These are phyloP conservation scores for Rhaphigaster nebulosa DNA, from an alignment of 2,888 invertebrate species.

Conservation along the genomic window DNA sequence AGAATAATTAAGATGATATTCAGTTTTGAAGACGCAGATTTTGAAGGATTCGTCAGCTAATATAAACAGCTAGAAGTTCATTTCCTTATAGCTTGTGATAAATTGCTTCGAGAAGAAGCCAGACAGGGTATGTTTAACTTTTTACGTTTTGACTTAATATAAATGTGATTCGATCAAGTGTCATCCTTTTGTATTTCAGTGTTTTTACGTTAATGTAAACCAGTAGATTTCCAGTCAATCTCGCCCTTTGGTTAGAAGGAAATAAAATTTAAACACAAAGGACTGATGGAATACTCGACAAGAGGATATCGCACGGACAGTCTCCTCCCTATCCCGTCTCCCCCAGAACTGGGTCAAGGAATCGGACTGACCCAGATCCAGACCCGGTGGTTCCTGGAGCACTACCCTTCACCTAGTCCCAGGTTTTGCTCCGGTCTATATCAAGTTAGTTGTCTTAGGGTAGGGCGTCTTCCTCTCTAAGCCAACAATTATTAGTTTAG, in stretches of 20 bases:
- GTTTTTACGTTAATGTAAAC: neutral
- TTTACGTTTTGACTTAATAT: neutral
- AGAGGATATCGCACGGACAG: neutral
- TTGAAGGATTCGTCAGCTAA: no score
- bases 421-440: neutral
- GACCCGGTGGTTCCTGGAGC: neutral
- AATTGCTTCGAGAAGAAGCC: no score
- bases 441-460: neutral
- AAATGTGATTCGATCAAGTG: no score
- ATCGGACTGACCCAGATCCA: neutral
- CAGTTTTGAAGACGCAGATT: no score
- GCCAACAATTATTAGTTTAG: no score
- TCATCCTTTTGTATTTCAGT: no score
- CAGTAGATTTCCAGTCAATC: neutral
- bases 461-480: neutral
- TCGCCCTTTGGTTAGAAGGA: neutral
- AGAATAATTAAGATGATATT: no score
- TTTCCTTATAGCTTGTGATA: no score
- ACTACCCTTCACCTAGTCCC: conserved; percentile 30
- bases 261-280: neutral
- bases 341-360: neutral
- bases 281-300: neutral
- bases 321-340: no score
- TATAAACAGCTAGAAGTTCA: no score
- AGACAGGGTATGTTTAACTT: no score